Evolutionary conservation across 2,113 vertebrate species (phyloP).

Genomic region (Corythornis madagascariensis): DNA sequence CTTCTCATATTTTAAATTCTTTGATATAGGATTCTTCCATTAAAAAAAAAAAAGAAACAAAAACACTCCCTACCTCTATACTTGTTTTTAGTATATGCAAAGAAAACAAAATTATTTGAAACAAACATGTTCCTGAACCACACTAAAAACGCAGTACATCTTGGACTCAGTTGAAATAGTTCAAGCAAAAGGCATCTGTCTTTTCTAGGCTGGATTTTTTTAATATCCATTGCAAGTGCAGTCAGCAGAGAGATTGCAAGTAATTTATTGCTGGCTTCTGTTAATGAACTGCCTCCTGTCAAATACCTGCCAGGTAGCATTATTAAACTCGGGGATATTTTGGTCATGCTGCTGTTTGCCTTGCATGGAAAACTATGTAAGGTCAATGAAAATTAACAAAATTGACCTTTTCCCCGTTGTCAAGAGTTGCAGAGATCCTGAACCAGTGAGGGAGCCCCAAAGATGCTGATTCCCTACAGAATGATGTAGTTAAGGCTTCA

Average conservation of each 20-base stretch:
- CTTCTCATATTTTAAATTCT: background rate
- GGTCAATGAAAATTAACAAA: background rate
- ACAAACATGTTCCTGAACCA: background rate
- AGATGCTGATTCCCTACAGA: background rate
- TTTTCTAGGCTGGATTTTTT: background rate
- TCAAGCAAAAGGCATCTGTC: background rate
- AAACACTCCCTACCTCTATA: accelerated
- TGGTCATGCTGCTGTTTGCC: background rate
- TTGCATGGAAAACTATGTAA: background rate
- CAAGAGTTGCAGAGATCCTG: background rate
- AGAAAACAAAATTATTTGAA: background rate
- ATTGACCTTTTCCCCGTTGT: background rate
- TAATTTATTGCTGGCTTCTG: background rate
- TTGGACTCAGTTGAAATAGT: background rate
- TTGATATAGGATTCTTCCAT: background rate
- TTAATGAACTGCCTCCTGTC: background rate
- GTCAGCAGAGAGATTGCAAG: background rate
- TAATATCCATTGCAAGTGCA: background rate
- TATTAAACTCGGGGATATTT: background rate
- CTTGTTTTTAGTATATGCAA: background rate
- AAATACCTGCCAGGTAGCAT: background rate
- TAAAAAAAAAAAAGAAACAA: background rate
- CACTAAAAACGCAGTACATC: background rate
- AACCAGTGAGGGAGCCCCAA: background rate
- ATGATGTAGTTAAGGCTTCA: background rate